These are phyloP conservation scores for Stichopus horrens DNA, from an alignment of 53 echinoderm and acorn worm genomes.

Conservation along the genomic window DNA sequence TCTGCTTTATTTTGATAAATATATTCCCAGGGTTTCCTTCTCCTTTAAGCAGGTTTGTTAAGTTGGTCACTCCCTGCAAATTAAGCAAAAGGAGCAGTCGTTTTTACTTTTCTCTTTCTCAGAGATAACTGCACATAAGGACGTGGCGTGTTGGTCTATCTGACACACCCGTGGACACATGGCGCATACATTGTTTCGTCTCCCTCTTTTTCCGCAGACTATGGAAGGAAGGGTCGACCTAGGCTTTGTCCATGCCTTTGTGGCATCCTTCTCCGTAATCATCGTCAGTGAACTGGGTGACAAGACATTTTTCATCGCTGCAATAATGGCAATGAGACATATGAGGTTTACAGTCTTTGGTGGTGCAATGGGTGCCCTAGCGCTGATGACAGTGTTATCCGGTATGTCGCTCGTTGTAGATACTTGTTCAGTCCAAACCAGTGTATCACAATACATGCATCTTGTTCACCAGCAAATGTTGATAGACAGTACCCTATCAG, in stretches of 20 bases:
- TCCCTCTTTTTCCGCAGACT: background rate
- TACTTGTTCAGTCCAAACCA: no score
- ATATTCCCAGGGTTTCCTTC: no score
- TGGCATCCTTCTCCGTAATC: constrained; percentile 90
- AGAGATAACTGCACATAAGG: no score
- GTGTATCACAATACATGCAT: no score
- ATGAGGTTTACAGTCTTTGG: constrained; percentile 81
- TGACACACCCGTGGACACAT: no score
- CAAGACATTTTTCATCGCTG: constrained; percentile 97
- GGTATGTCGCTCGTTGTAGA: constrained; percentile 45
- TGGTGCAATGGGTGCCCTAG: constrained; percentile 81
- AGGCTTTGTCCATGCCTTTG: constrained; percentile 92
- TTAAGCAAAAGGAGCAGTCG: no score
- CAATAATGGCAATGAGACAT: constrained; percentile 99
- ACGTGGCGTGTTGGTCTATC: no score
- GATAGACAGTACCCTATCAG: background rate
- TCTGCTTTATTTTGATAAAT: no score
- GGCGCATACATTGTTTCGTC: background rate
- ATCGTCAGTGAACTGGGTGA: constrained; percentile 97
- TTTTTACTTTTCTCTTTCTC: no score
- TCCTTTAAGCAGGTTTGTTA: no score
- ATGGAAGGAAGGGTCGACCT: constrained; percentile 47
- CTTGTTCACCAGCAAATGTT: background rate
- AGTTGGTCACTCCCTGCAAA: no score
- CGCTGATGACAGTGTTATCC: constrained; percentile 92